Evolutionary conservation across 53 echinoderm and acorn worm genomes (phyloP).

Genomic region (Zoroaster sp.): DNA sequence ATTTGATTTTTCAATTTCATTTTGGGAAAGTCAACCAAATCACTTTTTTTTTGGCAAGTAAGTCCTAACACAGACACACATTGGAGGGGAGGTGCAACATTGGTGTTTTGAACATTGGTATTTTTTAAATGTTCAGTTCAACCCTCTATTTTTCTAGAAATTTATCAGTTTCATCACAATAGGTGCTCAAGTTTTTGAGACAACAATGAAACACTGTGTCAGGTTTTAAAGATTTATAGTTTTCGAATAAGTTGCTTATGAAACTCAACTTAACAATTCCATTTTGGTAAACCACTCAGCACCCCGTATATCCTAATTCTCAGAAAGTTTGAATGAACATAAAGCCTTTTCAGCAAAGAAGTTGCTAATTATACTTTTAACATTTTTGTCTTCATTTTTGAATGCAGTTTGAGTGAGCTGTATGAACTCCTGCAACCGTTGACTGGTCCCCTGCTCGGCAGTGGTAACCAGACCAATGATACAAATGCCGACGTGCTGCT

Average conservation of each 20-base stretch:
- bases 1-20: background rate
- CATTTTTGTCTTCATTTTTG: background rate
- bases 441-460: conserved; percentile 6
- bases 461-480: background rate
- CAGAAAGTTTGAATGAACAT: too few species aligned
- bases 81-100: too few species aligned
- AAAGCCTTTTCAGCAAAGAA: too few species aligned
- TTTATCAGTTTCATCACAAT: background rate
- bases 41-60: too few species aligned
- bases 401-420: conserved; percentile 8
- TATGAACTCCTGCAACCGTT: conserved; percentile 10
- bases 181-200: background rate
- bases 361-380: too few species aligned
- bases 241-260: background rate
- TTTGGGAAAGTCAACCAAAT: background rate
- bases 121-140: too few species aligned
- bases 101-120: too few species aligned
- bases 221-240: background rate
- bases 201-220: background rate
- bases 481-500: background rate
- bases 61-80: too few species aligned
- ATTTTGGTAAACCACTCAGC: too few species aligned
- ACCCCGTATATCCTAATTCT: too few species aligned
- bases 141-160: too few species aligned
- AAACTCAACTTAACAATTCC: too few species aligned